Evolutionary conservation across 2,113 vertebrate species (phyloP).

Genomic region (Trinectes maculatus): DNA sequence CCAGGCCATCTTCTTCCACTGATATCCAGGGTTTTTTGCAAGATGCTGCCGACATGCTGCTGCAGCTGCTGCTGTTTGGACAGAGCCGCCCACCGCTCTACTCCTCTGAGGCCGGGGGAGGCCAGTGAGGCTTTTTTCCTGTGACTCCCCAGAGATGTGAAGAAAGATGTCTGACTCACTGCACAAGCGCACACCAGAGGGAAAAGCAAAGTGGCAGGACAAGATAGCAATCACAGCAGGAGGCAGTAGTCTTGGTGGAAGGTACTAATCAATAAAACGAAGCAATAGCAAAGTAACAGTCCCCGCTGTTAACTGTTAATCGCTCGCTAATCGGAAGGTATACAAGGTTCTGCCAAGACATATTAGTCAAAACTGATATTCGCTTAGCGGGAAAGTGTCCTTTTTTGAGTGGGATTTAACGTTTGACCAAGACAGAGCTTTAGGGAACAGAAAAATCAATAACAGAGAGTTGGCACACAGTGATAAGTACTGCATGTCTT

Average conservation of each 20-base stretch:
- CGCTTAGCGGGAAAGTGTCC: neutral
- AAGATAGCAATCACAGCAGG: conserved; percentile 13
- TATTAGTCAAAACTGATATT: conserved; percentile 2
- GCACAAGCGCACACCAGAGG: conserved; percentile 11
- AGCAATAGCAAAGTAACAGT: conserved; percentile 13
- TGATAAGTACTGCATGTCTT: neutral
- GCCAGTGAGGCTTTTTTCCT: conserved; percentile 1
- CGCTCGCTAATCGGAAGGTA: conserved; percentile 7
- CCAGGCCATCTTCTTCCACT: neutral
- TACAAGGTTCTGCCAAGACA: neutral
- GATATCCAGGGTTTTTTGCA: conserved; percentile 1
- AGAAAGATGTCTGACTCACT: conserved; percentile 46
- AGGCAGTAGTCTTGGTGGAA: neutral
- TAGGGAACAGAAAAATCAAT: conserved; percentile 18
- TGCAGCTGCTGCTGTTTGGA: neutral
- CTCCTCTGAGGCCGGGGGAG: neutral
- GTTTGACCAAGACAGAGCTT: neutral
- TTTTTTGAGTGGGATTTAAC: conserved; percentile 3
- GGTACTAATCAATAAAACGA: conserved; percentile 28
- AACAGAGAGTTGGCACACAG: neutral
- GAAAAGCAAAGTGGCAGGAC: conserved; percentile 12
- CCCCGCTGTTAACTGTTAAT: conserved; percentile 13
- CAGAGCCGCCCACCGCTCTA: neutral
- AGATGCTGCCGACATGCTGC: conserved; percentile 5
- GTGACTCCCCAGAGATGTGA: conserved; percentile 38